Evolutionary conservation across 2,888 invertebrate species (phyloP), one percentile per base, ranked within the genome.

Genomic region (Plebejus argus): DNA sequence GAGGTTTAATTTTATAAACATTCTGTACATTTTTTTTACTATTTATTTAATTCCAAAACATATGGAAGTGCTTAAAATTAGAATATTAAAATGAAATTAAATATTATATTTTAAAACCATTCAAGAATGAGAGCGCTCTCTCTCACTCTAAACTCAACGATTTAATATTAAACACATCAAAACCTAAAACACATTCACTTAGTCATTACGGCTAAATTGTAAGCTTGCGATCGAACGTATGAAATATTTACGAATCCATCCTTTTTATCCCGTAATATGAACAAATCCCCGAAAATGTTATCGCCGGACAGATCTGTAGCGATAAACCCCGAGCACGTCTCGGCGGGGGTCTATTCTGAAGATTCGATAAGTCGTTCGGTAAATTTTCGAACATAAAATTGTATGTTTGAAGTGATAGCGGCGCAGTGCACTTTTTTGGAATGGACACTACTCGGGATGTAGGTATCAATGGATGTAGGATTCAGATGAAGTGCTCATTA

Each of bases 231-330:
- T 78, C 74, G 76, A 70, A 75, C 75, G 74, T 76, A 79, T 80
- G 77, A 80, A 83, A 84, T 82, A 81, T 84, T 83, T 80, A 83
- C 82, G 78, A 81, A 79, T 78, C 45, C 70, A 79, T 78, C 45
- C 61, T 70, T 66, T 76, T 78, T 79, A 78, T 79, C 45, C 80
- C 81, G 81, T 85, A 82, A 84, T 77, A 76, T 81, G 81, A 76
- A 77, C 76, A 78, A 80, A 80, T 81, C 81, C 80, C 76, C 79
- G 79, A 81, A 83, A 81, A 82, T 82, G 79, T 78, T 79, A 78
- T 70, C 76, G 83, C 76, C 75, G 79, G 79, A 78, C 80, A 81
- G 82, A 84, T 79, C 77, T 76, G 78, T 76, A 77, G 70, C 83
- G 81, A 85, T 84, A 83, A 83, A 81, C 81, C 79, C 76, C n/a